Evolutionary conservation across 1,140 invertebrate species (phyloP).

Genomic region (Anastrepha ludens): DNA sequence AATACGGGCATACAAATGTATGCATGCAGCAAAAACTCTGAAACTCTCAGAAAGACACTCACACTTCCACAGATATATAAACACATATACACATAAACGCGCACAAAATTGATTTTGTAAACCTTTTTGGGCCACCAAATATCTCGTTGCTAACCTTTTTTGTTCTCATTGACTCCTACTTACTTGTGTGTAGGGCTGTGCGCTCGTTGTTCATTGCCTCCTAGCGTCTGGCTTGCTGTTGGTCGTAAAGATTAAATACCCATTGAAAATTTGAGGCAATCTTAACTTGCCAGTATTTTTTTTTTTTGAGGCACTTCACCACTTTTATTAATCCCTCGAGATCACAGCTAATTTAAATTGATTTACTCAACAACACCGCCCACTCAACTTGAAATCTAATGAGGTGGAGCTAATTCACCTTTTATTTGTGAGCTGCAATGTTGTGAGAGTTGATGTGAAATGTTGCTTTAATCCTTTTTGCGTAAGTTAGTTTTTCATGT

Average conservation of each 20-base stretch:
- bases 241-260: constrained; percentile 1
- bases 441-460: too few relatives aligned
- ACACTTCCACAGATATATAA: too few relatives aligned
- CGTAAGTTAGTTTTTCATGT: too few relatives aligned
- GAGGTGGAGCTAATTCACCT: background rate
- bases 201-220: background rate
- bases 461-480: too few relatives aligned
- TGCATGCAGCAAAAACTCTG: too few relatives aligned
- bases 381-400: background rate
- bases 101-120: background rate
- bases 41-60: background rate
- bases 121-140: background rate
- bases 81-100: background rate
- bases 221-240: background rate
- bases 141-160: background rate
- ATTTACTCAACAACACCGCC: background rate
- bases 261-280: background rate
- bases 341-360: background rate
- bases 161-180: background rate
- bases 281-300: background rate
- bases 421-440: too few relatives aligned
- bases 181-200: background rate
- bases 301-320: background rate
- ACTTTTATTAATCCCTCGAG: background rate
- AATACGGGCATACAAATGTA: background rate